Base-by-base conservation (phyloP, 1,140 invertebrate genomes). In the Drosophila bifasciata region DNA sequence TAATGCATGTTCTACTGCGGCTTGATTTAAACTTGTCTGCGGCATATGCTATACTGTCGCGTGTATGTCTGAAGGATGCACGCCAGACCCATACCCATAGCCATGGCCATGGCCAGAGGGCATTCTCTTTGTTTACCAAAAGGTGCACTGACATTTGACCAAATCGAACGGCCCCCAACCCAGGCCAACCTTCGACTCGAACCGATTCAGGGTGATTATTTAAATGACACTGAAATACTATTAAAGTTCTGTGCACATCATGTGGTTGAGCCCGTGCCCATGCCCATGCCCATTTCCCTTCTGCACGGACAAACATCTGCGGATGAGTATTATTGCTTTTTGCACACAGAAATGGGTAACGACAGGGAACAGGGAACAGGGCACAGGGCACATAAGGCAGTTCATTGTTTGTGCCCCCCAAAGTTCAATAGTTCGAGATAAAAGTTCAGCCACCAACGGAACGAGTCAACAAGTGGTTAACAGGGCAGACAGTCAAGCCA, bases 391-490 rank as follows among this genome's bases (percentile, higher is more conserved):
- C n/a, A 36, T 62, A 52, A 21, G 9, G n/a, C 9, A 69, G 77
- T 76, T 86, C 81, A 81, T 81, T 86, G 78, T 67, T 74, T 73
- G 70, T 57, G 70, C 76, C 60, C 60, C 32, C 32, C 55, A 73
- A 71, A 88, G 83, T 83, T 86, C 83, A 86, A 83, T 81, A 81
- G 79, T 81, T 81, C 73, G 53, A 56, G 50, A 19, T 32, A 32
- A 46, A 73, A 80, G 77, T 80, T 80, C 77, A 80, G 70, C 67
- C 62, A 64, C 79, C 75, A 84, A 84, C 67, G 70, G 51, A 84
- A 84, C 67, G 70, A 53, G 62, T 64, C 83, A 86, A 86, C 83
- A 86, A 86, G 83, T 88, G 83, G 76, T 71, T 74, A 59, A 53
- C 32, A 5, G 11, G 3, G 11, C 32, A 36, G 32, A 66, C 52